Conservation (phyloP, 2,888 invertebrate species). For the Dexiosoma caninum region DNA sequence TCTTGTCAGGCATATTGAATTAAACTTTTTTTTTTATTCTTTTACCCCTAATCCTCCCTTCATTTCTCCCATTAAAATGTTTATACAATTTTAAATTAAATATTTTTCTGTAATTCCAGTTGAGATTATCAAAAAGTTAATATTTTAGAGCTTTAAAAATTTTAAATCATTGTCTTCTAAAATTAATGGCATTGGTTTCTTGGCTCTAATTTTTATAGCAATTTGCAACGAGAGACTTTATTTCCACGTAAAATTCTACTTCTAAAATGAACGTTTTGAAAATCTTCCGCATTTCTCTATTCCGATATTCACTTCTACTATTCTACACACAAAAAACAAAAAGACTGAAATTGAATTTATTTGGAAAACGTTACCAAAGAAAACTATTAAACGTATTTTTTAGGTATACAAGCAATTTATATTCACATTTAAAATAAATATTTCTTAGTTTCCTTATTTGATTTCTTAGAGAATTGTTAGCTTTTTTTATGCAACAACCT, state of each 20-base stretch:
- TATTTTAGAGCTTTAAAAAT: slow-evolving; percentile 60
- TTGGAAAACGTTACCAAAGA: slow-evolving; percentile 12
- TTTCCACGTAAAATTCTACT: slow-evolving; percentile 38
- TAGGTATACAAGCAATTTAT: slow-evolving; percentile 44
- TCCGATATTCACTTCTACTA: slow-evolving; percentile 13
- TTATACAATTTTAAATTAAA: slow-evolving; percentile 35
- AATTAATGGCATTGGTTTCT: slow-evolving; percentile 61
- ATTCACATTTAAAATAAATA: neutral
- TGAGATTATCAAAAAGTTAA: slow-evolving; percentile 58
- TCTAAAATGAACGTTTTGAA: slow-evolving; percentile 32
- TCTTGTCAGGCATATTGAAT: neutral
- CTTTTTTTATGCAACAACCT: slow-evolving; percentile 10
- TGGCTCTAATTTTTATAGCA: slow-evolving; percentile 62
- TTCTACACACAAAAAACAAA: slow-evolving; percentile 2
- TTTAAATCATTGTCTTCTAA: slow-evolving; percentile 58
- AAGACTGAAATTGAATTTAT: slow-evolving; percentile 40
- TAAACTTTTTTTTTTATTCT: neutral
- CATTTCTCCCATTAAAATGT: neutral
- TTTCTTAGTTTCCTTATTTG: slow-evolving; percentile 3
- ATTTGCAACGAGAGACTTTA: slow-evolving; percentile 50
- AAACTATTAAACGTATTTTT: slow-evolving; percentile 11
- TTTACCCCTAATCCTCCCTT: neutral
- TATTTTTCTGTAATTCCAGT: slow-evolving; percentile 57
- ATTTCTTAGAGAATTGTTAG: slow-evolving; percentile 24
- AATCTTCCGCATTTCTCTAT: slow-evolving; percentile 43